A percentile compares a stretch with the other conserved stretches of the same genome.
Conservation (phyloP, 1,140 invertebrate species). For the Aplysia californica region DNA sequence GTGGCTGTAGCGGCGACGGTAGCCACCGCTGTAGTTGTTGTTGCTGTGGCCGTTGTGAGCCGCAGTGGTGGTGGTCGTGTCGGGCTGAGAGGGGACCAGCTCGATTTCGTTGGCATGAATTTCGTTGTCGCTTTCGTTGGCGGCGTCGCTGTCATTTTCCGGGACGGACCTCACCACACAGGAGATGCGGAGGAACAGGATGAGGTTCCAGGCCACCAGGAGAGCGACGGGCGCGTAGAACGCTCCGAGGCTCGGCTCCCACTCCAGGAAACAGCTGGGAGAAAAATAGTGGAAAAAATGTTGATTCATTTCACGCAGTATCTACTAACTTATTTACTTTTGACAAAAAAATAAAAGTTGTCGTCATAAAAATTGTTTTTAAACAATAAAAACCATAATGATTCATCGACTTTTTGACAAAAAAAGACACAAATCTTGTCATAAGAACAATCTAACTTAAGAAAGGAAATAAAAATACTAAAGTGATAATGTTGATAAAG, state of each 20-base stretch:
- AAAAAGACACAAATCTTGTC: too few relatives aligned
- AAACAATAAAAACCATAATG: too few relatives aligned
- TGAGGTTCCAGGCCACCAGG: slow-evolving; percentile 78
- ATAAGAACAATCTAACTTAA: too few relatives aligned
- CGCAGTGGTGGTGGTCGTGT: slow-evolving; percentile 43
- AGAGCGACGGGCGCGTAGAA: slow-evolving; percentile 83
- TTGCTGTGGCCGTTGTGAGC: slow-evolving; percentile 20
- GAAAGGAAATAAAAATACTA: too few relatives aligned
- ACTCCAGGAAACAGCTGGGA: slow-evolving; percentile 81
- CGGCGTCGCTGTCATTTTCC: slow-evolving; percentile 37
- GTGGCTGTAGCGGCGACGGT: slow-evolving; percentile 68
- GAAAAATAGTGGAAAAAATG: too few relatives aligned
- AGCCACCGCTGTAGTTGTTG: slow-evolving; percentile 2
- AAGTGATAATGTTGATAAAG: too few relatives aligned
- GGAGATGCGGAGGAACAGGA: slow-evolving; percentile 81
- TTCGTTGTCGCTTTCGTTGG: slow-evolving; percentile 49
- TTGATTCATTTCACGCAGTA: too few relatives aligned
- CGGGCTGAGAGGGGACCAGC: slow-evolving; percentile 52
- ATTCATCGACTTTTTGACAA: too few relatives aligned
- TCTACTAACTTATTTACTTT: too few relatives aligned
- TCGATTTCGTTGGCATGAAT: slow-evolving; percentile 74
- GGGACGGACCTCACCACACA: slow-evolving; percentile 72
- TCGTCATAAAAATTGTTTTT: too few relatives aligned
- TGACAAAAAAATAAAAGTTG: too few relatives aligned
- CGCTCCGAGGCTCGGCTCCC: slow-evolving; percentile 82